These are phyloP conservation scores for Leguminivora glycinivorella DNA, from an alignment of 1,140 invertebrate genomes.

Conservation along the genomic window DNA sequence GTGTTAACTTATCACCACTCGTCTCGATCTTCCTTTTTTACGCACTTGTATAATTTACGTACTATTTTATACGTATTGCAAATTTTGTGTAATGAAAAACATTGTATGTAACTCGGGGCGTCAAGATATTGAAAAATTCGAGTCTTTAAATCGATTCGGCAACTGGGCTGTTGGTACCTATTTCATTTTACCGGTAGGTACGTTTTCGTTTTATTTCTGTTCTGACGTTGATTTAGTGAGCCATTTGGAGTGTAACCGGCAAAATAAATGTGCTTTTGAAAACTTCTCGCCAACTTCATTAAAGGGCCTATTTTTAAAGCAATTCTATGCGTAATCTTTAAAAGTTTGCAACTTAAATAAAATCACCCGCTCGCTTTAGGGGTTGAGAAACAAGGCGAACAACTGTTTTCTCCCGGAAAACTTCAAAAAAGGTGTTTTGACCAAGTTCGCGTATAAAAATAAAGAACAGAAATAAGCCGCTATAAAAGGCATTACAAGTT, in stretches of 20 bases:
- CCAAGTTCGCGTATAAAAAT: neutral
- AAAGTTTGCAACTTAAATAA: neutral
- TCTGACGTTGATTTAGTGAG: too few relatives aligned
- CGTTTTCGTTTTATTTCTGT: too few relatives aligned
- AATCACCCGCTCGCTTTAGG: neutral
- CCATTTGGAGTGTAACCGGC: neutral
- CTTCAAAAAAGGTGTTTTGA: neutral
- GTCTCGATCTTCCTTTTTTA: too few relatives aligned
- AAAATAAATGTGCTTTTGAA: neutral
- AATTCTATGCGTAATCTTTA: neutral
- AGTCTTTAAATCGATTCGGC: too few relatives aligned
- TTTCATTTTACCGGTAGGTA: too few relatives aligned
- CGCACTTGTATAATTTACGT: too few relatives aligned
- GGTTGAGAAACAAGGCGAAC: neutral
- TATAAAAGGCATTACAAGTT: neutral
- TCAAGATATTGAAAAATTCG: too few relatives aligned
- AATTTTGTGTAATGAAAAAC: too few relatives aligned
- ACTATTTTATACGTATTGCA: too few relatives aligned
- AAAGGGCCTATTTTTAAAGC: neutral
- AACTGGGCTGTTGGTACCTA: too few relatives aligned
- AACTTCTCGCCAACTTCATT: neutral
- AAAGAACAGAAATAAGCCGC: neutral
- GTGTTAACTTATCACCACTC: too few relatives aligned
- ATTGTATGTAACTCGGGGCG: too few relatives aligned
- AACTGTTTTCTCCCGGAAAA: neutral